Evolutionary conservation across 1,140 invertebrate genomes (phyloP).

Genomic region (Drosophila leontia): DNA sequence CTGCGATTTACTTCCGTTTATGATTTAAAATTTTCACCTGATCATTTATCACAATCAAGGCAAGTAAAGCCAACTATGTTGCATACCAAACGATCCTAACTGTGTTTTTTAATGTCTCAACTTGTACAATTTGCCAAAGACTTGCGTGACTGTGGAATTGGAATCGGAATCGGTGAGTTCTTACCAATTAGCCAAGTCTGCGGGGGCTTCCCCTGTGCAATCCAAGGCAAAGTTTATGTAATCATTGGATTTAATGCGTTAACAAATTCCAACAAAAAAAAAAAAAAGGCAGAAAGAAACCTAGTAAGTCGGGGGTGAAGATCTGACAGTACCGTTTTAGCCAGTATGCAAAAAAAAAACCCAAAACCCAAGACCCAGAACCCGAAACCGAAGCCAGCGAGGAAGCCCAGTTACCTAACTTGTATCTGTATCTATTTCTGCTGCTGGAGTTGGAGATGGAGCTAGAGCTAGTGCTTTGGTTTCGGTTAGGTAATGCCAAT

Average conservation of each 20-base stretch:
- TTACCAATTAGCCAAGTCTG: conserved; percentile 34
- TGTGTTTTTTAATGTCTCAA: conserved; percentile 65
- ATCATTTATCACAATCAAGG: conserved; percentile 41
- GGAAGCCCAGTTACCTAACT: conserved; percentile 49
- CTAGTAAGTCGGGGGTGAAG: conserved; percentile 9
- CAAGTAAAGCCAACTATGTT: conserved; percentile 19
- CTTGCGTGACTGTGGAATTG: conserved; percentile 47
- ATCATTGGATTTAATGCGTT: conserved; percentile 76
- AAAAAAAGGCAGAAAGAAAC: not conserved
- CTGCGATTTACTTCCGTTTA: not conserved
- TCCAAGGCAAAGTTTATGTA: conserved; percentile 51
- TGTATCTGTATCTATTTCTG: conserved; percentile 10
- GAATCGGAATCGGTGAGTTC: conserved; percentile 30
- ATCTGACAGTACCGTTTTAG: conserved; percentile 41
- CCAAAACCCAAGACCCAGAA: conserved; percentile 29
- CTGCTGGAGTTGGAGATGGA: not conserved
- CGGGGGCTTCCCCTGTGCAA: not conserved
- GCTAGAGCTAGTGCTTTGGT: conserved; percentile 5
- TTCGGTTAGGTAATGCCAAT: conserved; percentile 56
- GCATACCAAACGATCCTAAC: conserved; percentile 54
- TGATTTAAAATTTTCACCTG: not conserved
- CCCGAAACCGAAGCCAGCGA: not conserved
- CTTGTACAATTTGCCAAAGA: conserved; percentile 60
- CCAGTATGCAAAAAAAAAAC: conserved; percentile 69
- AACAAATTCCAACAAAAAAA: conserved; percentile 59